Evolutionary conservation across 1,140 invertebrate genomes (phyloP), one percentile per base, ranked within the genome.

Genomic region (Amphibalanus amphitrite): DNA sequence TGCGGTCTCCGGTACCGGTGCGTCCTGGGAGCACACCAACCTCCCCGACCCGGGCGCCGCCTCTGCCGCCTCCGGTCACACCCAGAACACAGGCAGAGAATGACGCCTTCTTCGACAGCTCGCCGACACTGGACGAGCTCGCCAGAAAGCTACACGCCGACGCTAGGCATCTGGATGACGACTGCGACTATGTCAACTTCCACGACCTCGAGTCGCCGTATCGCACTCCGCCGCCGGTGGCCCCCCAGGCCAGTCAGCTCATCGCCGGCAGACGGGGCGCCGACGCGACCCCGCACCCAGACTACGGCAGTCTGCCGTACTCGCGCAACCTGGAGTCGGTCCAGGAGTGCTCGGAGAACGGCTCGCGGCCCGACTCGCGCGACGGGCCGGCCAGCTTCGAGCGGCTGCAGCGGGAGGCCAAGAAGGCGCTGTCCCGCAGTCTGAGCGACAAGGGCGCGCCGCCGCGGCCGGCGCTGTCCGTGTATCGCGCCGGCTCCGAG

Each of bases 391-490:
- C 29, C n/a, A 69, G n/a, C 69, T 72, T 28, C 67, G 47, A 59
- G 68, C 70, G 67, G 28, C 68, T 30, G 25, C 33, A 67, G 38
- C 70, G 69, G 3, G 47, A 69, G 29, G 25, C 29, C 67, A 28
- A 20, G 70, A 70, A 29, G 69, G 38, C 65, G 69, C 72, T 10
- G 67, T 29, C 6, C 69, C 70, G 23, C 69, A 69, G 70, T 69
- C 47, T 59, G 47, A 59, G 73, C 67, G 72, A 72, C 15, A 72
- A 74, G 20, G 74, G 83, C 71, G 81, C 82, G 69, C 78, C 81
- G 17, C 83, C 85, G 71, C 85, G 86, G 74, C 79, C 85, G 28
- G 86, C 86, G 0, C 81, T 86, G 75, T 86, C 85, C 1, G 76
- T 87, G 73, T 86, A 85, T 4, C 47, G 47, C 10, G 47, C 47